Evolutionary conservation across 1,140 invertebrate genomes (phyloP).

Genomic region (Cydia pomonella): DNA sequence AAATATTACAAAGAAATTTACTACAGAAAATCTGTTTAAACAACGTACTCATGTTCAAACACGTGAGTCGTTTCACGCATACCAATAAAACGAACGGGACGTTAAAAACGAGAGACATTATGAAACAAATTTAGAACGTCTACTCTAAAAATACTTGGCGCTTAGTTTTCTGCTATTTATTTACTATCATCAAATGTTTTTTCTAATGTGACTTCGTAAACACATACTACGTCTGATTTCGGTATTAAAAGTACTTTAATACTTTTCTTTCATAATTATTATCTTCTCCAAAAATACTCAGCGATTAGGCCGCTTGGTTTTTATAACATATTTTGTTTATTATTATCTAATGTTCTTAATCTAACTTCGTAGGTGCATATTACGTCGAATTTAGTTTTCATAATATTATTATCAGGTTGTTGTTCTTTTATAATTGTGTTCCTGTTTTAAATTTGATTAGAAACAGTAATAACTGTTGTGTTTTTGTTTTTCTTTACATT

Average conservation of each 20-base stretch:
- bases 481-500: not conserved
- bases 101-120: constrained; percentile 9
- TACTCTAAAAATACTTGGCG: constrained; percentile 12
- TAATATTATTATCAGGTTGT: constrained; percentile 25
- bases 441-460: not conserved
- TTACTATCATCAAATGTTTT: not conserved
- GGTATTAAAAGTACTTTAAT: not conserved
- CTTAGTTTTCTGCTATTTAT: constrained; percentile 10
- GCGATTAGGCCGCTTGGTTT: not conserved
- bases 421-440: not conserved
- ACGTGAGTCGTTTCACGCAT: constrained; percentile 2
- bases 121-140: constrained; percentile 1
- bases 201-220: not conserved
- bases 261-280: no score
- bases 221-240: not conserved
- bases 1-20: not conserved
- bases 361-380: not conserved
- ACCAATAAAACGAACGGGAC: constrained; percentile 6
- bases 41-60: constrained; percentile 9
- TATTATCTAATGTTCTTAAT: not conserved
- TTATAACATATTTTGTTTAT: not conserved
- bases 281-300: no score
- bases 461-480: not conserved
- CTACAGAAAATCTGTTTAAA: constrained; percentile 5
- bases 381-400: not conserved